phyloP scores from a whole-genome alignment of 2,888 invertebrate species.

The Vandiemenella viatica region DNA sequence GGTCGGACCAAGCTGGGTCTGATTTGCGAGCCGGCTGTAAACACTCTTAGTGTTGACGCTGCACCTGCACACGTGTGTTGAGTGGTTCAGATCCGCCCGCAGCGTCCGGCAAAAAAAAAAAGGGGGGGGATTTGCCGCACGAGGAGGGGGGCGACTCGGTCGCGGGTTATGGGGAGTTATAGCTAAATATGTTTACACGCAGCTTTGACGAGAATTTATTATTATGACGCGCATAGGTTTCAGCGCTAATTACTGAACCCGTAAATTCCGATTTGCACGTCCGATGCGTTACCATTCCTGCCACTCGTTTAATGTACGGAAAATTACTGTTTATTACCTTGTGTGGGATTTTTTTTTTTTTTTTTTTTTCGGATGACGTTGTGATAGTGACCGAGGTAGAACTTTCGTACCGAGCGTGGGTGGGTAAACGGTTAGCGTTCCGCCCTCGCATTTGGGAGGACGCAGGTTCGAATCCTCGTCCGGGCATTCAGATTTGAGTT shows the following conservation, averaged over 20 bases:
- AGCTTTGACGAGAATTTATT: conserved; percentile 15
- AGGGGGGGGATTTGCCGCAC: not conserved
- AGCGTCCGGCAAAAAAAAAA: not conserved
- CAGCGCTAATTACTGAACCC: conserved; percentile 14
- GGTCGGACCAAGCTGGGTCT: too few species aligned
- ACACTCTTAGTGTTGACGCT: not conserved
- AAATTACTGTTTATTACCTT: conserved; percentile 11
- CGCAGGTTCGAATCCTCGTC: too few species aligned
- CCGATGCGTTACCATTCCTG: conserved; percentile 9
- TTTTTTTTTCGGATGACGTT: too few species aligned
- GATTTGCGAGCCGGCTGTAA: not conserved
- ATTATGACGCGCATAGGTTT: conserved; percentile 14
- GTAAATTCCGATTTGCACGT: conserved; percentile 16
- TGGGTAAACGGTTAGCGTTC: too few species aligned
- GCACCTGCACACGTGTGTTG: not conserved
- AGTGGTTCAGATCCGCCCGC: not conserved
- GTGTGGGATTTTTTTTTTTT: conserved; percentile 2
- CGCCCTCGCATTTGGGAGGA: too few species aligned
- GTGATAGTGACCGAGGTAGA: too few species aligned
- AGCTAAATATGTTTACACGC: conserved; percentile 14
- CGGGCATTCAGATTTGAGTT: too few species aligned
- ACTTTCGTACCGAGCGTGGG: too few species aligned
- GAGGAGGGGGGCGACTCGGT: not conserved
- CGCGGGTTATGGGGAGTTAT: not conserved
- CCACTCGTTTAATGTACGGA: conserved; percentile 11